Evolutionary conservation across 1,140 invertebrate species (phyloP), one percentile per base, ranked within the genome.

Genomic region (Scaptomyza graminum): DNA sequence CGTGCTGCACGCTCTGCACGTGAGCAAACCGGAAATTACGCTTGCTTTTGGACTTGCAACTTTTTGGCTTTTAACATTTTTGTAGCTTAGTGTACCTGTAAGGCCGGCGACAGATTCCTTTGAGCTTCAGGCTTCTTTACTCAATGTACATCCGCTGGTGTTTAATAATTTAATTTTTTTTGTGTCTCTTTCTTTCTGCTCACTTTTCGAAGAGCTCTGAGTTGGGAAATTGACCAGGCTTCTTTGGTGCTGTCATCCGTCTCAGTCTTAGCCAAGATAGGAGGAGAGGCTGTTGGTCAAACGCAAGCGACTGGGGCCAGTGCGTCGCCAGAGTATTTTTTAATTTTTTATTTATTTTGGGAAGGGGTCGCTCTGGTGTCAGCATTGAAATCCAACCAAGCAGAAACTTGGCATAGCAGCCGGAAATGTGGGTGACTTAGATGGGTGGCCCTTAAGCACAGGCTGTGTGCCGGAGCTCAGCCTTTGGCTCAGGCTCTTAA

Each of bases 161-260:
- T 76, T 88, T 83, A 88, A 88, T 88, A 88, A 88, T 88, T 88
- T 88, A 83, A 83, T 88, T 84, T 79, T 84, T 79, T 64, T 5
- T 61, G 59, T 72, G 47, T 62, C 46, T 46, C 74, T 66, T 5
- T 64, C 62, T 75, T 43, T 62, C 46, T 49, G 47, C 60, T 60
- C 54, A 44, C 44, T 62, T 72, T 57, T 72, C 31, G 50, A 9
- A 12, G n/a, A 22, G 64, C 61, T 74, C 65, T 41, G 59, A 47
- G 61, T 63, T 46, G 43, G 16, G 64, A 41, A 55, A 16, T 61
- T 55, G 52, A 41, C 55, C 50, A 55, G 61, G 44, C 46, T 79
- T 49, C 43, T 79, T 49, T 62, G 46, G 28, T 37, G 31, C 9
- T 37, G 16, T n/a, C 34, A 56, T 52, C 55, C 25, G 63, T 50